phyloP scores from a whole-genome alignment of 2,113 vertebrate species.

The Poecilia latipinna region DNA sequence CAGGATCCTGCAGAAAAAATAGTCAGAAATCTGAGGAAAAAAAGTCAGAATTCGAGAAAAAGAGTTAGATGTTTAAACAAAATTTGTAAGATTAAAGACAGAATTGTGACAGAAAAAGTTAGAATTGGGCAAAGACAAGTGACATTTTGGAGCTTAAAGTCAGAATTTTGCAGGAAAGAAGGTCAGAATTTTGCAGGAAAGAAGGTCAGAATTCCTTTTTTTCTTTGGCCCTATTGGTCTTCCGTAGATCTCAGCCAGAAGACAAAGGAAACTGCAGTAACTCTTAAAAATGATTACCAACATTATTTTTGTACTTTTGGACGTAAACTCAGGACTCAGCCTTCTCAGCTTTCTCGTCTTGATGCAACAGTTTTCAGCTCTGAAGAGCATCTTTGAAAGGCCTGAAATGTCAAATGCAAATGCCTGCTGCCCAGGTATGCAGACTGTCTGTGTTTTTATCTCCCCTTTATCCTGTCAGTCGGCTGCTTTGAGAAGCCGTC shows the following conservation, averaged over 20 bases:
- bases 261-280: background rate
- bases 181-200: no score
- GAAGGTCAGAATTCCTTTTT: no score
- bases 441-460: conserved; percentile 27
- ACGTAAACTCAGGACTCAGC: conserved; percentile 15
- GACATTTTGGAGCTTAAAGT: no score
- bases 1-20: no score
- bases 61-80: no score
- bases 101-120: no score
- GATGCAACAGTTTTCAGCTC: conserved; percentile 32
- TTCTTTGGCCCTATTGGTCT: no score
- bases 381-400: conserved; percentile 12
- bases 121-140: no score
- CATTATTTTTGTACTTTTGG: background rate
- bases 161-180: no score
- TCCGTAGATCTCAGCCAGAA: background rate
- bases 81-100: no score
- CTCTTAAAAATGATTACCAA: background rate
- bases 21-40: no score
- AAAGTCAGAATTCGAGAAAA: no score
- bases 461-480: conserved; percentile 48
- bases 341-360: conserved; percentile 5
- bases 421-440: conserved; percentile 44
- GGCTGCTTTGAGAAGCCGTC: conserved; percentile 5
- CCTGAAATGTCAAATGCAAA: conserved; percentile 72